Evolutionary conservation across 2,797 vertebrate species (phyloP).

Genomic region (Crypturellus tataupa): DNA sequence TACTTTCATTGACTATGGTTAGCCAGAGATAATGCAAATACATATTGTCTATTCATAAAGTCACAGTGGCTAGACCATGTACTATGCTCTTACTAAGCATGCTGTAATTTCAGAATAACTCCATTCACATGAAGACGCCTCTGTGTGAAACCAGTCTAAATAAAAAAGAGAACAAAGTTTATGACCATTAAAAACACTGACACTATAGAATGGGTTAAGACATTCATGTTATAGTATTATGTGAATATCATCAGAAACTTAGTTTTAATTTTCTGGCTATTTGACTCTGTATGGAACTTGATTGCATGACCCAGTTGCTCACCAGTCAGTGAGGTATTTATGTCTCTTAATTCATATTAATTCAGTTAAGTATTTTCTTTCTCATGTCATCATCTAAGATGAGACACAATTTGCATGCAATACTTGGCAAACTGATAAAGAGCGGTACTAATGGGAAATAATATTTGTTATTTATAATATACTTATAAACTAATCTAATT

Average conservation of each 20-base stretch:
- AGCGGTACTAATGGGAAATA: background rate
- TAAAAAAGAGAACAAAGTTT: background rate
- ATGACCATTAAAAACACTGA: background rate
- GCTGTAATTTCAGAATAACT: background rate
- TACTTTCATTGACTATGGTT: background rate
- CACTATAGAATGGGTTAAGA: background rate
- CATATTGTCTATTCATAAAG: background rate
- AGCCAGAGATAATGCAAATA: background rate
- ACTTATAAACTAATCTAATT: background rate
- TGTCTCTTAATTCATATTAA: background rate
- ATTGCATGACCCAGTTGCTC: background rate
- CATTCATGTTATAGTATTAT: background rate
- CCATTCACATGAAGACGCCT: background rate
- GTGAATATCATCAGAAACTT: background rate
- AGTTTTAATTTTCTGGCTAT: background rate
- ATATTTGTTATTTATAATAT: background rate
- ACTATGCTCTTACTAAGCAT: background rate
- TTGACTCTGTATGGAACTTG: background rate
- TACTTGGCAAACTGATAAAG: background rate
- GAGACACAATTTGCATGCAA: background rate
- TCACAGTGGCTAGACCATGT: background rate
- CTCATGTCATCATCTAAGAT: background rate
- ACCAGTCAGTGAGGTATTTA: background rate
- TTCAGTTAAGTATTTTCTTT: background rate
- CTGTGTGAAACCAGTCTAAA: background rate